These are phyloP conservation scores for Camponotus floridanus DNA, from an alignment of 1,140 invertebrate genomes.

Conservation along the genomic window DNA sequence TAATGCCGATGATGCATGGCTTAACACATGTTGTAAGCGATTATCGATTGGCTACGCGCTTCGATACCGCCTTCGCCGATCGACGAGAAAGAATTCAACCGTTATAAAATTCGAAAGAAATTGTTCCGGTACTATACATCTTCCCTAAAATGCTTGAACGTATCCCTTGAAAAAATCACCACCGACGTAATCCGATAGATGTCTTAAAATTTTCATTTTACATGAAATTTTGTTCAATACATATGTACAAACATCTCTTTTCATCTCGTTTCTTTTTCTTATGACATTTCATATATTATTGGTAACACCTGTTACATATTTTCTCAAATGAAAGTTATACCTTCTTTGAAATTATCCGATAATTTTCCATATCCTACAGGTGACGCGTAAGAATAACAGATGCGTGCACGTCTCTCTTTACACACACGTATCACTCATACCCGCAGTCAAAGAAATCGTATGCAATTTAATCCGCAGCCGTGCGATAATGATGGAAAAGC, in stretches of 20 bases:
- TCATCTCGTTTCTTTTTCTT: background rate
- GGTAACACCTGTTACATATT: slow-evolving; percentile 52
- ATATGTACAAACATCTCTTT: too few species aligned
- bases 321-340: slow-evolving; percentile 49
- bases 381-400: slow-evolving; percentile 53
- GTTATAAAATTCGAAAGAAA: slow-evolving; percentile 63
- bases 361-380: slow-evolving; percentile 50
- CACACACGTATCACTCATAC: background rate
- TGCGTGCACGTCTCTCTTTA: slow-evolving; percentile 36
- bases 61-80: slow-evolving; percentile 71
- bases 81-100: slow-evolving; percentile 72
- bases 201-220: background rate
- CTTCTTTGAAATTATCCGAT: slow-evolving; percentile 32
- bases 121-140: slow-evolving; percentile 22
- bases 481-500: slow-evolving; percentile 21
- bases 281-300: background rate
- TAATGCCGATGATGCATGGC: slow-evolving; percentile 72
- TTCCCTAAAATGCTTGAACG: slow-evolving; percentile 24
- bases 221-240: background rate
- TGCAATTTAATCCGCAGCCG: slow-evolving; percentile 13
- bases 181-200: background rate
- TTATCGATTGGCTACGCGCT: slow-evolving; percentile 81
- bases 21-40: slow-evolving; percentile 73
- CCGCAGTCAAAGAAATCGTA: slow-evolving; percentile 23
- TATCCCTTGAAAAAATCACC: background rate